Evolutionary conservation across 2,113 vertebrate genomes (phyloP).

Genomic region (Edolisoma coerulescens): DNA sequence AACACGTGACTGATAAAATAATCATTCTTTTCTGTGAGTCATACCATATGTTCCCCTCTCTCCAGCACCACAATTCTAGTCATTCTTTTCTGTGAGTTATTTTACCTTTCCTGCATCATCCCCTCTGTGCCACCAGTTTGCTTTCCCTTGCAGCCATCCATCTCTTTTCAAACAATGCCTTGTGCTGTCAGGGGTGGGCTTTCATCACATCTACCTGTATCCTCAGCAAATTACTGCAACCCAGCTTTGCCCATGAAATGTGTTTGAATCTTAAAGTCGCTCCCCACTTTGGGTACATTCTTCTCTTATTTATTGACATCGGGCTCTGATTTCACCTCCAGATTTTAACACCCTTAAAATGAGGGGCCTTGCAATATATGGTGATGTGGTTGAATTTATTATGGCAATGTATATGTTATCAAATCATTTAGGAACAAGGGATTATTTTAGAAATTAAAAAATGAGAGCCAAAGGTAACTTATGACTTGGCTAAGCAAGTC

Average conservation of each 20-base stretch:
- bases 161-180: not conserved
- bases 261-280: not conserved
- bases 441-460: not conserved
- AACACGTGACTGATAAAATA: not conserved
- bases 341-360: not conserved
- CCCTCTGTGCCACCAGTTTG: not conserved
- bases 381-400: not conserved
- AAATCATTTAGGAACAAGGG: not conserved
- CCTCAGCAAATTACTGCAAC: not conserved
- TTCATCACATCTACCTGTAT: not conserved
- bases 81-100: not conserved
- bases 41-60: not conserved
- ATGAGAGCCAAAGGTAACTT: not conserved
- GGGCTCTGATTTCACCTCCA: not conserved
- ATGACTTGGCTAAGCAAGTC: not conserved
- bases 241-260: fast-evolving
- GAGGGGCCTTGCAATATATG: not conserved
- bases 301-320: not conserved
- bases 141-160: not conserved
- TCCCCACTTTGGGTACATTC: not conserved
- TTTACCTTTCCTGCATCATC: not conserved
- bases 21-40: not conserved
- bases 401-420: not conserved
- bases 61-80: not conserved
- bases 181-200: not conserved